Evolutionary conservation across 2,113 vertebrate species (phyloP).

Genomic region (Mesembrinibis cayennensis): DNA sequence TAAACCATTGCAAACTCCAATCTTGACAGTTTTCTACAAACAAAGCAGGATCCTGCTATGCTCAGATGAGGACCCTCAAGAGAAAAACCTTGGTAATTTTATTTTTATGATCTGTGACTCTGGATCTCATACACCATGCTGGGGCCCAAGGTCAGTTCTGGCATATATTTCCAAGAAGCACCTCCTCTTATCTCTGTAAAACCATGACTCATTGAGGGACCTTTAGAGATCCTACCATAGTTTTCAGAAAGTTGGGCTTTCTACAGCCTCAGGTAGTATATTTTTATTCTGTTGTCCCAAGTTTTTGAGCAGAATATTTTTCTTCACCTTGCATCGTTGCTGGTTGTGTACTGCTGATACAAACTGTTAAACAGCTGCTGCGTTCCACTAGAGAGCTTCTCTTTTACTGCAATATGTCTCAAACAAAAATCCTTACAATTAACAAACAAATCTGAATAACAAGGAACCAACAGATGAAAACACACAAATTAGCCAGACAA

Average conservation of each 20-base stretch:
- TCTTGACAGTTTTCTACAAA: background rate
- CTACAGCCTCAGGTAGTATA: background rate
- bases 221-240: background rate
- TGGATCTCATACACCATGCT: background rate
- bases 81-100: background rate
- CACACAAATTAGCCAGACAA: background rate
- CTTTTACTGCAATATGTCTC: background rate
- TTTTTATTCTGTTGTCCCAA: background rate
- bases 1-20: background rate
- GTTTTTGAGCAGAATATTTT: background rate
- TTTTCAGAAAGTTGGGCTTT: background rate
- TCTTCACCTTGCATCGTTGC: background rate
- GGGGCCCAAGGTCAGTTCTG: background rate
- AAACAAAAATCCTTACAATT: background rate
- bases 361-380: conserved; percentile 13
- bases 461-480: background rate
- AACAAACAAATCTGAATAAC: background rate
- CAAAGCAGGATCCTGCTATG: background rate
- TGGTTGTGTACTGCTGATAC: background rate
- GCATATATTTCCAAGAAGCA: background rate
- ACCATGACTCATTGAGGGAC: background rate
- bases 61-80: background rate
- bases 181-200: background rate
- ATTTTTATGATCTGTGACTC: background rate
- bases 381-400: background rate